phyloP scores from a whole-genome alignment of 1,140 invertebrate species.

The Rhyacophila brunnea region DNA sequence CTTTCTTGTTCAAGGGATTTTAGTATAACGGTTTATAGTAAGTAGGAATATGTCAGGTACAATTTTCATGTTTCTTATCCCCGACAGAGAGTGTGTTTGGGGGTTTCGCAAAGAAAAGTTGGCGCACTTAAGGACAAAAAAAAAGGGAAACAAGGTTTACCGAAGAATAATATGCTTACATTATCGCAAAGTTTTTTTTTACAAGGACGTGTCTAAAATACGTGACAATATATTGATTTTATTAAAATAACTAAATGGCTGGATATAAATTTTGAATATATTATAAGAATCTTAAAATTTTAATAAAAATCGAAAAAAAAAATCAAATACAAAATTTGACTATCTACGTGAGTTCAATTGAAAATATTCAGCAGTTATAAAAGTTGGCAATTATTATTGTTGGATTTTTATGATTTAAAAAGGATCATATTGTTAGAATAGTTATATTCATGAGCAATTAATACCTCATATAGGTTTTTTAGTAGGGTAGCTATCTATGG shows the following conservation, averaged over 20 bases:
- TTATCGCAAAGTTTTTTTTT: neutral
- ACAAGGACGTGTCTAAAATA: neutral
- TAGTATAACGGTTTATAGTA: slow-evolving; percentile 14
- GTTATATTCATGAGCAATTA: no score
- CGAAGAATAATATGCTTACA: slow-evolving; percentile 1
- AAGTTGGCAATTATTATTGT: no score
- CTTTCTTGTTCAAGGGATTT: slow-evolving; percentile 24
- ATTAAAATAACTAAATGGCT: neutral
- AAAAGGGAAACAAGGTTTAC: neutral
- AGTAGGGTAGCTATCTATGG: no score
- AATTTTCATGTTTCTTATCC: slow-evolving; percentile 22
- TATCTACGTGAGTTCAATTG: no score
- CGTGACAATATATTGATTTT: neutral
- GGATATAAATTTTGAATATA: no score
- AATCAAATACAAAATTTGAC: no score
- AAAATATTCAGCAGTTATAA: no score
- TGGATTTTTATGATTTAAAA: no score
- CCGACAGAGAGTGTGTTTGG: slow-evolving; percentile 10
- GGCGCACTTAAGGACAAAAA: neutral
- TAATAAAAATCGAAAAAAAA: no score
- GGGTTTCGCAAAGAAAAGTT: slow-evolving; percentile 3
- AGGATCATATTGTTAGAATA: no score
- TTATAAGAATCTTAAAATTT: no score
- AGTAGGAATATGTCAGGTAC: slow-evolving; percentile 17
- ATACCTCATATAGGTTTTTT: no score